phyloP scores from a whole-genome alignment of 2,797 vertebrate species.

The Premnoplex brunnescens region DNA sequence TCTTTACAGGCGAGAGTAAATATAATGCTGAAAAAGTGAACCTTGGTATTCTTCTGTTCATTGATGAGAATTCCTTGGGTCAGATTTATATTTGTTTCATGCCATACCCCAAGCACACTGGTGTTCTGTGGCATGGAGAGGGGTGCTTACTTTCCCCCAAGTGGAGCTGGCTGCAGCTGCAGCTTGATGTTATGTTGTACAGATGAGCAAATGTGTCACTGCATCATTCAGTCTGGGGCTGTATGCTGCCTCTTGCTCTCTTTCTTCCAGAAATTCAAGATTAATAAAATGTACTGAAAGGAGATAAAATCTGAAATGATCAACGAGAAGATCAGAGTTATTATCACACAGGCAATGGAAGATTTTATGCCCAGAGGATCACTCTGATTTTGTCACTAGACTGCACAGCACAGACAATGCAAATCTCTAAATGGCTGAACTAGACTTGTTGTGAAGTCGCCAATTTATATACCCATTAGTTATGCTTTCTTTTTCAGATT shows the following conservation, averaged over 20 bases:
- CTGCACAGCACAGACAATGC: neutral
- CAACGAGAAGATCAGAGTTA: neutral
- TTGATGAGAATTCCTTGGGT: neutral
- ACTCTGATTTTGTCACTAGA: neutral
- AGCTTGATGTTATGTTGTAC: neutral
- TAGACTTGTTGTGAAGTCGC: neutral
- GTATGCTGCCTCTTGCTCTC: neutral
- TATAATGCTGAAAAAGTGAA: neutral
- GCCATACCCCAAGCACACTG: too few relatives aligned
- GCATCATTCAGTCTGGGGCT: neutral
- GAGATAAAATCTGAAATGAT: slow-evolving; percentile 27
- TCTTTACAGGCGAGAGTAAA: neutral
- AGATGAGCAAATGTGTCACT: neutral
- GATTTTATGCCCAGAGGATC: neutral
- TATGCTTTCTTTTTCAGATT: neutral
- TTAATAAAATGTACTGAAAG: neutral
- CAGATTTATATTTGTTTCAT: neutral
- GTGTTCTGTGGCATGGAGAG: neutral
- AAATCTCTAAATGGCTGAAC: neutral
- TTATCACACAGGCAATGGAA: neutral
- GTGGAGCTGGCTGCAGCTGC: neutral
- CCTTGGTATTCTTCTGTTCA: neutral
- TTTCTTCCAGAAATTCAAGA: slow-evolving; percentile 14
- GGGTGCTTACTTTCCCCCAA: neutral
- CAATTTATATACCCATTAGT: neutral